These are phyloP conservation scores for Buceros bicornis DNA, from an alignment of 2,797 vertebrate genomes.

Conservation along the genomic window DNA sequence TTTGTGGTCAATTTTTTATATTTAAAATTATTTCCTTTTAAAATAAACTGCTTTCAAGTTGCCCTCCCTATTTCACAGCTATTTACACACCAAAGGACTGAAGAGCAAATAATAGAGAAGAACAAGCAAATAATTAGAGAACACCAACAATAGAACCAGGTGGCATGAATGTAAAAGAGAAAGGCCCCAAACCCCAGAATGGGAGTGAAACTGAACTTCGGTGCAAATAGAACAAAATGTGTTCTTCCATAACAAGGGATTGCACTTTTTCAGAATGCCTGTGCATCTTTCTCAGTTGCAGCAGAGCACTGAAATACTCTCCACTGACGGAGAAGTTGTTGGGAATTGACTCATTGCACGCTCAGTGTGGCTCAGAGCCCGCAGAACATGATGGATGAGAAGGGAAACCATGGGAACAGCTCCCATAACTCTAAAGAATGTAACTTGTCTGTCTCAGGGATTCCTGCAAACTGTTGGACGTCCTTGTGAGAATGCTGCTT, in stretches of 20 bases:
- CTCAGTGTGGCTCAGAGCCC: not conserved
- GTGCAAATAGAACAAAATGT: not conserved
- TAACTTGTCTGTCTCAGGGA: not conserved
- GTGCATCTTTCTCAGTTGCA: not conserved
- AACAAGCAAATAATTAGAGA: not conserved
- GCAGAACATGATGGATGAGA: not conserved
- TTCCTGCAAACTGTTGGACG: not conserved
- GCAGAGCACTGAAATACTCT: not conserved
- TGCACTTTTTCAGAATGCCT: not conserved
- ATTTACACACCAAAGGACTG: not conserved
- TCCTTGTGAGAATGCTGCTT: not conserved
- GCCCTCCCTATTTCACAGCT: not conserved
- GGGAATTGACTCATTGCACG: not conserved
- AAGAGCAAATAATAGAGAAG: not conserved
- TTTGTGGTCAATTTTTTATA: not conserved
- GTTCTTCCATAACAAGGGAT: not conserved
- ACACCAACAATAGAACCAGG: not conserved
- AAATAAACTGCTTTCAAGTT: constrained; percentile 13
- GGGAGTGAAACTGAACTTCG: not conserved
- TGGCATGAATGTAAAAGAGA: not conserved
- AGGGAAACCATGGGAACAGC: not conserved
- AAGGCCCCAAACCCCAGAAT: not conserved
- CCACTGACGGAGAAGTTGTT: not conserved
- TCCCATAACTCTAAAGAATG: not conserved
- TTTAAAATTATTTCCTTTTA: not conserved